These are phyloP conservation scores for Eueremaeus valkanovi DNA, from an alignment of 2,888 invertebrate species.

Conservation along the genomic window DNA sequence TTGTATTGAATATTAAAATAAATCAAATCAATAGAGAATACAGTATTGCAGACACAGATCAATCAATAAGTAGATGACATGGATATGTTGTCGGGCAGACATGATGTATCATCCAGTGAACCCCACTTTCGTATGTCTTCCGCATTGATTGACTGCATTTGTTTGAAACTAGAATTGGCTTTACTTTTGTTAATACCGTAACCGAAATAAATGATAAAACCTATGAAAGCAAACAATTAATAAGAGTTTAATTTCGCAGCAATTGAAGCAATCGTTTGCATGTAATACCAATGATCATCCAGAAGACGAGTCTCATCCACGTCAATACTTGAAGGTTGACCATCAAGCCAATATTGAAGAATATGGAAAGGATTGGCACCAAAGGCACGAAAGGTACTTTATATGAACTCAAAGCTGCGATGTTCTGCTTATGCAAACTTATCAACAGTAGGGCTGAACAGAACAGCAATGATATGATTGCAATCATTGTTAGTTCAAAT, in stretches of 20 bases:
- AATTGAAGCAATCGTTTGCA: not conserved
- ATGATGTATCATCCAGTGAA: constrained; percentile 33
- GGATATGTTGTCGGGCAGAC: constrained; percentile 7
- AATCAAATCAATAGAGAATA: no score
- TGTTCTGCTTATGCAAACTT: constrained; percentile 36
- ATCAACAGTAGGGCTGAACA: constrained; percentile 28
- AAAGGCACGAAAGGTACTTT: constrained; percentile 47
- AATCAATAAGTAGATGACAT: constrained; percentile 8
- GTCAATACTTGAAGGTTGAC: constrained; percentile 47
- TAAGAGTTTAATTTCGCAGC: not conserved
- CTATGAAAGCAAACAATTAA: constrained; percentile 46
- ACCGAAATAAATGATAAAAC: constrained; percentile 51
- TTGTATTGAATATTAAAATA: no score
- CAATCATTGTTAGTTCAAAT: constrained; percentile 47
- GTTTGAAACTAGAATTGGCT: constrained; percentile 36
- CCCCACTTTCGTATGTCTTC: constrained; percentile 38
- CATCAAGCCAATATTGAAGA: constrained; percentile 47
- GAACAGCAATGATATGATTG: constrained; percentile 23
- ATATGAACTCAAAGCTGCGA: constrained; percentile 16
- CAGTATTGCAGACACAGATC: no score
- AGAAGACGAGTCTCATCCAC: constrained; percentile 47
- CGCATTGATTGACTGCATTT: constrained; percentile 24
- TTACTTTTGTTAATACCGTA: constrained; percentile 52
- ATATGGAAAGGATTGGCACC: constrained; percentile 47
- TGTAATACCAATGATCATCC: constrained; percentile 47